phyloP scores from a whole-genome alignment of 2,113 vertebrate genomes.

The Misgurnus anguillicaudatus region DNA sequence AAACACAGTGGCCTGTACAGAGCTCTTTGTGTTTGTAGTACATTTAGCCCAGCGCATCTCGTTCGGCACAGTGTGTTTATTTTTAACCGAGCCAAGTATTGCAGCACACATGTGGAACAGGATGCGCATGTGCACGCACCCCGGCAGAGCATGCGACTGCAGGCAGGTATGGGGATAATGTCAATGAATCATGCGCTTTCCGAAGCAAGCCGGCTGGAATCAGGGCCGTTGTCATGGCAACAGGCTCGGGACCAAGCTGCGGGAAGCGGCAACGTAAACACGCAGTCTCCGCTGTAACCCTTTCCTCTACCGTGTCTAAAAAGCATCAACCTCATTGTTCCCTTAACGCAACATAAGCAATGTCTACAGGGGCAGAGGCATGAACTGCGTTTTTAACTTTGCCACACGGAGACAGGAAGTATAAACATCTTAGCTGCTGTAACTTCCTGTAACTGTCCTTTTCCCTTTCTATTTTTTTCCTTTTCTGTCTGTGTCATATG shows the following conservation, averaged over 20 bases:
- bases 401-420: neutral
- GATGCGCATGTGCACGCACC: slow-evolving; percentile 1
- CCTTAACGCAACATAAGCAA: neutral
- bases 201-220: slow-evolving; percentile 55
- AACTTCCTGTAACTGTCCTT: slow-evolving; percentile 5
- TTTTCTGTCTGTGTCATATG: slow-evolving; percentile 47
- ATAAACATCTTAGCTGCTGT: neutral
- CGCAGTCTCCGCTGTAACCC: slow-evolving; percentile 69
- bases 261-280: slow-evolving; percentile 72
- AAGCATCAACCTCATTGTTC: slow-evolving; percentile 11
- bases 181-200: slow-evolving; percentile 65
- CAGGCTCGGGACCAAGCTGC: slow-evolving; percentile 70
- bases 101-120: slow-evolving; percentile 33
- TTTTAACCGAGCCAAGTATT: slow-evolving; percentile 7
- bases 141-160: slow-evolving; percentile 37
- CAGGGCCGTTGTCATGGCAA: slow-evolving; percentile 75
- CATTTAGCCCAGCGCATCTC: slow-evolving; percentile 15
- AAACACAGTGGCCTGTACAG: neutral
- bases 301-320: slow-evolving; percentile 48
- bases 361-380: neutral
- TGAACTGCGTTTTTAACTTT: neutral
- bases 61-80: slow-evolving; percentile 16
- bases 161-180: slow-evolving; percentile 68
- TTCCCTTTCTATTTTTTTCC: slow-evolving; percentile 24
- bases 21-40: slow-evolving; percentile 17